Conservation (phyloP, 2,888 invertebrate genomes). For the Cordilura impudica region DNA sequence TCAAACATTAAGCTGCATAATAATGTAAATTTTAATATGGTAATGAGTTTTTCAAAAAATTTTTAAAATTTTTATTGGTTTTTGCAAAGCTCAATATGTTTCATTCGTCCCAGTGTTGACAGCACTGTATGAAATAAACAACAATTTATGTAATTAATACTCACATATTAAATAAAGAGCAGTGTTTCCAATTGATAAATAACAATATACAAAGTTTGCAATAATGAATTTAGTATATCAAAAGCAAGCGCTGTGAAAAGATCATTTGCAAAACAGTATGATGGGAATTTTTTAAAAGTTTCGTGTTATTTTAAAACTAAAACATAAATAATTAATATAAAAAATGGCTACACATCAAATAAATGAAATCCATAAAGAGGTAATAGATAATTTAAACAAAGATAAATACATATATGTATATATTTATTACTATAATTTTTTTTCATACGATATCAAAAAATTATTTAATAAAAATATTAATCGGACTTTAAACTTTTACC, state of each 20-base stretch:
- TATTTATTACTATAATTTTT: not conserved
- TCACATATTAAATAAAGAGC: no score
- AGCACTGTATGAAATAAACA: no score
- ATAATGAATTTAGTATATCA: not conserved
- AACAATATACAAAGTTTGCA: no score
- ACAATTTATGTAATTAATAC: no score
- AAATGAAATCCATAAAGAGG: slow-evolving; percentile 43
- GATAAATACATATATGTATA: not conserved
- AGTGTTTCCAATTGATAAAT: no score
- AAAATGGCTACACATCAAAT: slow-evolving; percentile 38
- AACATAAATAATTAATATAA: not conserved
- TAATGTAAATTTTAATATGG: no score
- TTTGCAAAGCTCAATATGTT: no score
- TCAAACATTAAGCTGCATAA: no score
- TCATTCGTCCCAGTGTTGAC: no score
- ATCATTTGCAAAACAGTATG: not conserved
- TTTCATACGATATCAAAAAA: no score
- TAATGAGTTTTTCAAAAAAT: no score
- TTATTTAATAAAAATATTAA: not conserved
- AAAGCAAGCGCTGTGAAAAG: not conserved
- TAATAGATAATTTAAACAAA: slow-evolving; percentile 16
- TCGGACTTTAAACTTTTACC: slow-evolving; percentile 39
- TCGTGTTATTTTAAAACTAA: not conserved
- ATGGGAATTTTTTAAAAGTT: not conserved
- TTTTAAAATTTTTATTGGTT: no score